Conservation (phyloP, 2,113 vertebrate genomes). For the Galbula dea region DNA sequence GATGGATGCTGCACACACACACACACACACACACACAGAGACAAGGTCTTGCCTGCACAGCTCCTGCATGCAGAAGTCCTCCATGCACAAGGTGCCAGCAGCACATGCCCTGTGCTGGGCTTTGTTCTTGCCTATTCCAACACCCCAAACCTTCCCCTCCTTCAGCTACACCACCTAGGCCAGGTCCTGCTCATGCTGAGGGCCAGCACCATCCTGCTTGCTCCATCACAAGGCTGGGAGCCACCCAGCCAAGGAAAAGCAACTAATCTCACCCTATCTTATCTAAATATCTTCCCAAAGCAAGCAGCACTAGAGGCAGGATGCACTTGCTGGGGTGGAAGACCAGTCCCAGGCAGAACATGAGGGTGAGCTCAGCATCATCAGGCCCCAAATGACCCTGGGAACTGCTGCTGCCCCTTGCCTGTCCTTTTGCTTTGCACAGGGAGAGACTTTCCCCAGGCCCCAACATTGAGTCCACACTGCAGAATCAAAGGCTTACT, state of each 20-base stretch:
- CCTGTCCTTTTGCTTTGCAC: background rate
- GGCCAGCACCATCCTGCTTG: fast-evolving
- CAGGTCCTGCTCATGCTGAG: fast-evolving
- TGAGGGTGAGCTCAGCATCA: background rate
- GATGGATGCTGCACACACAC: too few species aligned
- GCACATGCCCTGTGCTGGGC: background rate
- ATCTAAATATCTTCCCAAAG: conserved; percentile 40
- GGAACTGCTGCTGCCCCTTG: fast-evolving
- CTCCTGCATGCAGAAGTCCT: background rate
- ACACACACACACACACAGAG: too few species aligned
- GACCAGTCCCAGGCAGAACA: background rate
- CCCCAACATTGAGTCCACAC: fast-evolving
- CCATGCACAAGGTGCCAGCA: fast-evolving
- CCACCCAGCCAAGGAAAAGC: background rate
- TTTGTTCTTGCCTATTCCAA: background rate
- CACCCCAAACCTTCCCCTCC: background rate
- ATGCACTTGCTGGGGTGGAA: background rate
- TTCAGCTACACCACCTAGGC: fast-evolving
- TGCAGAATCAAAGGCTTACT: background rate
- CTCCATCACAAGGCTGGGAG: fast-evolving
- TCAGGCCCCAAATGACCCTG: background rate
- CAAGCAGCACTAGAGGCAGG: background rate
- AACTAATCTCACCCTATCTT: background rate
- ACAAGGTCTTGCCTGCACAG: background rate
- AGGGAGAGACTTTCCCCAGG: background rate